These are phyloP conservation scores for Laticauda colubrina DNA, from an alignment of 2,113 vertebrate genomes.

Conservation along the genomic window DNA sequence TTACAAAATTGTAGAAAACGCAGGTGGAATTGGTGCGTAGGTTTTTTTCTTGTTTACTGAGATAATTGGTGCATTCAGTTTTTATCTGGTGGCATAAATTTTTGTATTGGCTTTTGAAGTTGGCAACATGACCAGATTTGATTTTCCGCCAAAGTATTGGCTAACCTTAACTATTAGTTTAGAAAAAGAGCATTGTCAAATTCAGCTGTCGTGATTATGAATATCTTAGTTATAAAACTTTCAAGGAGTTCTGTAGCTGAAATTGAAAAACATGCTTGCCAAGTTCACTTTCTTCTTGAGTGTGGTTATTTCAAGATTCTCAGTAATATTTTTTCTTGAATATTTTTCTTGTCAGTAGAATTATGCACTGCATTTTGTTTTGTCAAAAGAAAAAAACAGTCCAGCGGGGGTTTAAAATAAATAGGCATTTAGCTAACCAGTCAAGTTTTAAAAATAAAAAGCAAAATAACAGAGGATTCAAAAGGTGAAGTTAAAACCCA, in stretches of 20 bases:
- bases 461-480: no score
- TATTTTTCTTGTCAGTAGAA: background rate
- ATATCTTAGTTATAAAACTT: background rate
- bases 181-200: background rate
- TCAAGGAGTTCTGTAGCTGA: background rate
- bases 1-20: no score
- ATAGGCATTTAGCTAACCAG: no score
- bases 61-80: no score
- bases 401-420: no score
- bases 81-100: no score
- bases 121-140: no score
- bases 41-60: no score
- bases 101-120: no score
- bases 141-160: background rate
- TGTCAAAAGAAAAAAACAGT: background rate
- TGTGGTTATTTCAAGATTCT: background rate
- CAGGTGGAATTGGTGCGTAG: no score
- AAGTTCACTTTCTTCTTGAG: background rate
- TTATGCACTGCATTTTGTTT: background rate
- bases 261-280: background rate
- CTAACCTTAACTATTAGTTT: background rate
- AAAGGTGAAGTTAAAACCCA: no score
- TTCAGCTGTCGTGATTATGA: background rate
- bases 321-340: background rate
- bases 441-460: no score